Evolutionary conservation across 1,140 invertebrate species (phyloP), one percentile per base, ranked within the genome.

Genomic region (Leptinotarsa defecta): DNA sequence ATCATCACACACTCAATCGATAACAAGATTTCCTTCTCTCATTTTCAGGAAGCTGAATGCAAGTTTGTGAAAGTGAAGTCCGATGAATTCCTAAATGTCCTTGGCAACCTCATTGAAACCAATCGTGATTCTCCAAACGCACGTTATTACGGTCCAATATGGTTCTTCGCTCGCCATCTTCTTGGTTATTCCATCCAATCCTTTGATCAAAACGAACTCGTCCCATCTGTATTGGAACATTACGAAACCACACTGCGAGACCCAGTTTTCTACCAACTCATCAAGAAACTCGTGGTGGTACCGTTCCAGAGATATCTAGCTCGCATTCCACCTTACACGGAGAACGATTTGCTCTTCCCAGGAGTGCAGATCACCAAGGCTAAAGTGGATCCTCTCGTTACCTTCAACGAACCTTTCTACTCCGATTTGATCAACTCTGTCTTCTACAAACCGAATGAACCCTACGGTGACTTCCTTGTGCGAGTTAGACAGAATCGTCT

Each of bases 321-420:
- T 8, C 65, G 78, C 34, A 27, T 92, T 61, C 85, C 86, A 8
- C 86, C 86, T 3, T 93, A 94, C 86, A 89, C 87, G 4, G 83
- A 85, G 34, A 87, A 90, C 13, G 89, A 93, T 71, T 71, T 84
- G 91, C 76, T 57, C 76, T 91, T 89, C 83, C 87, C 89, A 5
- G 84, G 81, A 88, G 87, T 94, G 19, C 89, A 89, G 78, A 88
- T 94, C 74, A 88, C 91, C 73, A 88, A 88, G 52, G 87, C 93
- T 4, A 80, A 84, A 3, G 87, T 92, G 3, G 90, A 91, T 83
- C 88, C 90, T 68, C 83, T 94, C 8, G 86, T 89, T 19, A 94
- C 93, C 24, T 94, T 90, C 83, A 93, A 93, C 85, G 91, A 94
- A 67, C 86, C 92, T 48, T 91, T 89, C 78, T 89, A 92, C 79